Evolutionary conservation across 30 jellyfish, hydroid and myxozoan genomes (phyloP).

Genomic region (Aurelia aurita): DNA sequence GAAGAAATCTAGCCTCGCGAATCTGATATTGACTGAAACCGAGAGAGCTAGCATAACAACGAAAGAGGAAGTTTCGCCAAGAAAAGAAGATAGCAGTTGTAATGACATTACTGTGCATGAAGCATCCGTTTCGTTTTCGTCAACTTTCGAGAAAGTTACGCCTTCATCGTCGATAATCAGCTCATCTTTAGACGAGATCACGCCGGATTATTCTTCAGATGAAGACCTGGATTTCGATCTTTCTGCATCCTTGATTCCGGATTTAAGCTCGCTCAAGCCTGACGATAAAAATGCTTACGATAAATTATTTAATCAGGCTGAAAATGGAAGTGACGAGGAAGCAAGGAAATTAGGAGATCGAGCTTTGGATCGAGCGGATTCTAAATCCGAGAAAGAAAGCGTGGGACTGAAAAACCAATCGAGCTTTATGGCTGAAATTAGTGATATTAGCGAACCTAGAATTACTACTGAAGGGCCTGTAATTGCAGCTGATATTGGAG

Average conservation of each 20-base stretch:
- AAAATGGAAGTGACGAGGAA: neutral
- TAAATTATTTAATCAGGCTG: neutral
- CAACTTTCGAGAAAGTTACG: constrained; percentile 64
- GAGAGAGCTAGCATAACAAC: neutral
- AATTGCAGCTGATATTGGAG: no score
- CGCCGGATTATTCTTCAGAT: constrained; percentile 31
- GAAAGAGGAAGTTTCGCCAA: neutral
- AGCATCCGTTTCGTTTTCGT: constrained; percentile 52
- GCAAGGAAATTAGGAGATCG: neutral
- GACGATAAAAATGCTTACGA: constrained; percentile 30
- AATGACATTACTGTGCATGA: constrained; percentile 13
- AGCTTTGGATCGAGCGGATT: neutral
- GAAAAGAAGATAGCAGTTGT: neutral
- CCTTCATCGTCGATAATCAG: constrained; percentile 60
- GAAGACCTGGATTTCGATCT: constrained; percentile 43
- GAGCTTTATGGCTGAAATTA: neutral
- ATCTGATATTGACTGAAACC: neutral
- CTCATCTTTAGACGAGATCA: constrained; percentile 38
- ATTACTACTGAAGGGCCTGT: neutral
- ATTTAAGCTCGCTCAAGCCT: constrained; percentile 32
- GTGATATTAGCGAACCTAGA: neutral
- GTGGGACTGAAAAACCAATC: neutral
- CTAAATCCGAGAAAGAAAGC: neutral
- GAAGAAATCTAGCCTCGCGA: constrained; percentile 15
- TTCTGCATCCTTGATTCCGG: constrained; percentile 61